Percentiles rank a stretch among this genome's conserved stretches.
Evolutionary conservation across 2,797 vertebrate species (phyloP).

Genomic region (Sphenopsis melanotis): DNA sequence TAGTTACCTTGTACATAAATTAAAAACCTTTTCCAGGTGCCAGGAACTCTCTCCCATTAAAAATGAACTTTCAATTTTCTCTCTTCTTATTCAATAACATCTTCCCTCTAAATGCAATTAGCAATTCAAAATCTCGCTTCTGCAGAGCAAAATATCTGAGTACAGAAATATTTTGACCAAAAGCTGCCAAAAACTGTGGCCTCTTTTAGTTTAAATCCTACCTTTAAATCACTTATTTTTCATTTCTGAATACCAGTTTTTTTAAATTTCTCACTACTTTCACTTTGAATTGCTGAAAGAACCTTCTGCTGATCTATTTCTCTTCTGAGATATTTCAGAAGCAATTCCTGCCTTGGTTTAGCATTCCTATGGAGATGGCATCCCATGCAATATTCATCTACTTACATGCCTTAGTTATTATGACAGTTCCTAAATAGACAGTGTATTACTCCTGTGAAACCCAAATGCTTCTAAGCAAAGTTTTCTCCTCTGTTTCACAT

Average conservation of each 20-base stretch:
- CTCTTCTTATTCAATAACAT: not conserved
- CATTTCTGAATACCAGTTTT: not conserved
- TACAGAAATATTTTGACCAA: not conserved
- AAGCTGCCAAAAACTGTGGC: not conserved
- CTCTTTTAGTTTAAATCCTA: not conserved
- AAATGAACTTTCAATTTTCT: not conserved
- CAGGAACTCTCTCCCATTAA: not conserved
- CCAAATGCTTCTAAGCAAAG: conserved; percentile 36
- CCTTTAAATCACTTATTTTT: not conserved
- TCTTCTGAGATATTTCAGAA: not conserved
- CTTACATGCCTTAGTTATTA: not conserved
- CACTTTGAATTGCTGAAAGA: not conserved
- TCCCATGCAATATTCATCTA: not conserved
- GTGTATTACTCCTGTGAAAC: not conserved
- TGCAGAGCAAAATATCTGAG: not conserved
- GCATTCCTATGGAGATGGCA: not conserved
- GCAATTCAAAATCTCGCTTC: not conserved
- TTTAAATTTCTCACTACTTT: not conserved
- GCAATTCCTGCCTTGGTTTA: not conserved
- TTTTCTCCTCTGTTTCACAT: conserved; percentile 16
- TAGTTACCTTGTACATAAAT: not conserved
- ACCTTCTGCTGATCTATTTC: not conserved
- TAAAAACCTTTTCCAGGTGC: not conserved
- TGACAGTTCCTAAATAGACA: conserved; percentile 20
- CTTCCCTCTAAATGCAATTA: not conserved